Evolutionary conservation across 1,140 invertebrate genomes (phyloP).

Genomic region (Cherax destructor): DNA sequence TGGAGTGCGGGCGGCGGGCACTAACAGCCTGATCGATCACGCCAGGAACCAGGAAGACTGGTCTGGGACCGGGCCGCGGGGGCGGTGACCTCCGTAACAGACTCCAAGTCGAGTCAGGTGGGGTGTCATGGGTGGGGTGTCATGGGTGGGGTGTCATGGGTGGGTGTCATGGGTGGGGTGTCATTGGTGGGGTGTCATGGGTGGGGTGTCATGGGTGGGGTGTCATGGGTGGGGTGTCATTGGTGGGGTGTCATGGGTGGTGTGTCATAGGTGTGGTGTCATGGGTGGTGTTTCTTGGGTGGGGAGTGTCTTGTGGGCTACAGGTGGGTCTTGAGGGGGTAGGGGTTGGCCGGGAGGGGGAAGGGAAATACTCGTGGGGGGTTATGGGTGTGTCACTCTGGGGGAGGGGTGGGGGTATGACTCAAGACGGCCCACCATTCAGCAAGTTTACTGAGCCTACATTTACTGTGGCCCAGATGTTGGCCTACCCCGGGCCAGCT

Average conservation of each 20-base stretch:
- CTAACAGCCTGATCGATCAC: no score
- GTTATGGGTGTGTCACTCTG: no score
- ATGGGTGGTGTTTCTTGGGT: not conserved
- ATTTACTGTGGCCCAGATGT: conserved; percentile 24
- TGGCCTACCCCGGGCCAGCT: not conserved
- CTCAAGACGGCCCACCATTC: conserved; percentile 40
- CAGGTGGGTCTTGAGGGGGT: not conserved
- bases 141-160: no score
- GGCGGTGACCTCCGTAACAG: no score
- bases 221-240: not conserved
- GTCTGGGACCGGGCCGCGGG: no score
- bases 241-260: not conserved
- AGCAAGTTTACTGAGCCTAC: conserved; percentile 41
- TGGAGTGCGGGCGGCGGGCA: no score
- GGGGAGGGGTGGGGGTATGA: not conserved
- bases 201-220: no score
- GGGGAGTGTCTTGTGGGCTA: not conserved
- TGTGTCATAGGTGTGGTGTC: not conserved
- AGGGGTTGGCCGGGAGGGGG: not conserved
- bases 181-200: no score
- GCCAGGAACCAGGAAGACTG: no score
- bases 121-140: no score
- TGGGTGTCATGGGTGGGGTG: no score
- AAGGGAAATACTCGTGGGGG: conserved; percentile 4
- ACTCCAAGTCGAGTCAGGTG: no score